Evolutionary conservation across 2,113 vertebrate genomes (phyloP).

Genomic region (Phalacrocorax pelagicus): DNA sequence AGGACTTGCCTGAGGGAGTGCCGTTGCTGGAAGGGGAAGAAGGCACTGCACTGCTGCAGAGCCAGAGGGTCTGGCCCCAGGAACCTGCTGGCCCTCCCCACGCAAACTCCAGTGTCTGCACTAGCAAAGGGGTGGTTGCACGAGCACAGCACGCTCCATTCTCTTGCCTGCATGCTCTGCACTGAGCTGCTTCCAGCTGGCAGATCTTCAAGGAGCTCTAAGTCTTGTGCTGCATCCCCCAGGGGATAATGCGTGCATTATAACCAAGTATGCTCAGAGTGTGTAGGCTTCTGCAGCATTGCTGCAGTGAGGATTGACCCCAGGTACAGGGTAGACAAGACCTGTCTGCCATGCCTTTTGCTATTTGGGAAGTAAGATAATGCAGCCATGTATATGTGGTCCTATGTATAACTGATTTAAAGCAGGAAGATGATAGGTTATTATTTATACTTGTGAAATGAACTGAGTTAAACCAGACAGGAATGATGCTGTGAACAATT

Average conservation of each 20-base stretch:
- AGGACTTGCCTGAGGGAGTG: fast-evolving
- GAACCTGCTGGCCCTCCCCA: not conserved
- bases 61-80: too few species aligned
- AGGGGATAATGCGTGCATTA: not conserved
- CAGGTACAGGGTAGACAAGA: not conserved
- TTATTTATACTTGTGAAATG: not conserved
- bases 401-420: not conserved
- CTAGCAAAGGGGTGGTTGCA: not conserved
- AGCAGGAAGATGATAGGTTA: not conserved
- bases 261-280: not conserved
- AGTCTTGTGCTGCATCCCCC: not conserved
- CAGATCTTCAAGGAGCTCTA: not conserved
- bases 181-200: not conserved
- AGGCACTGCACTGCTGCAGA: not conserved
- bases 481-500: not conserved
- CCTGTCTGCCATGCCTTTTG: not conserved
- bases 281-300: not conserved
- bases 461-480: not conserved
- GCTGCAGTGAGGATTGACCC: not conserved
- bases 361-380: not conserved
- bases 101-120: not conserved
- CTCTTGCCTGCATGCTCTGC: fast-evolving
- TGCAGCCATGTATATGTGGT: not conserved
- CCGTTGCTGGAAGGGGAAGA: not conserved
- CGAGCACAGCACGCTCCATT: fast-evolving